Evolutionary conservation across 2,888 invertebrate genomes (phyloP).

Genomic region (Drosophila acutilabella): DNA sequence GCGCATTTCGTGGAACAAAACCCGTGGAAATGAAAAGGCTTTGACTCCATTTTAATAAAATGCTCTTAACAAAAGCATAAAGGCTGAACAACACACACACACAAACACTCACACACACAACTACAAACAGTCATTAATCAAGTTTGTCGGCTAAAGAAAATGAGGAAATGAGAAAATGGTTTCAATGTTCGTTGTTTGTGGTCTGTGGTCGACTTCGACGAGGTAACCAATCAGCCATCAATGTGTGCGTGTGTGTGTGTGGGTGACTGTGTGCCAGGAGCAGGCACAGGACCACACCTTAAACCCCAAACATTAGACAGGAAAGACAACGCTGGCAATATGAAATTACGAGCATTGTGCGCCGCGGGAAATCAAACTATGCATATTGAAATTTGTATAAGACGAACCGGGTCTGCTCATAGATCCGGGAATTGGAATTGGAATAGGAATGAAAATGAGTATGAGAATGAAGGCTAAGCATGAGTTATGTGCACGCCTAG

Average conservation of each 20-base stretch:
- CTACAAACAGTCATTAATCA: conserved; percentile 60
- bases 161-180: conserved; percentile 46
- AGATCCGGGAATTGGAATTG: background rate
- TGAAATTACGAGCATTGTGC: conserved; percentile 50
- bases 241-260: conserved; percentile 25
- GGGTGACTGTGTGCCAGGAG: conserved; percentile 39
- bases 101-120: background rate
- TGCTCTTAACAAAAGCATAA: conserved; percentile 47
- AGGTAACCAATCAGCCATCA: conserved; percentile 41
- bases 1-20: conserved; percentile 24
- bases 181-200: conserved; percentile 45
- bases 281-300: conserved; percentile 69
- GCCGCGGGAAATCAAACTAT: conserved; percentile 38
- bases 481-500: conserved; percentile 70
- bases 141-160: conserved; percentile 54
- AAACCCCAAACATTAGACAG: conserved; percentile 26
- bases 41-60: conserved; percentile 60
- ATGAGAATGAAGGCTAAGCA: conserved; percentile 56
- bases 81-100: conserved; percentile 16
- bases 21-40: conserved; percentile 48
- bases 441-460: background rate
- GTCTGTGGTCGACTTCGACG: conserved; percentile 43
- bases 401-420: conserved; percentile 17
- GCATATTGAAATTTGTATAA: conserved; percentile 52
- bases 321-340: conserved; percentile 33